A percentile compares a stretch with the other conserved stretches of the same genome.
phyloP scores from a whole-genome alignment of 2,113 vertebrate genomes.

The Antechinus stuartii region DNA sequence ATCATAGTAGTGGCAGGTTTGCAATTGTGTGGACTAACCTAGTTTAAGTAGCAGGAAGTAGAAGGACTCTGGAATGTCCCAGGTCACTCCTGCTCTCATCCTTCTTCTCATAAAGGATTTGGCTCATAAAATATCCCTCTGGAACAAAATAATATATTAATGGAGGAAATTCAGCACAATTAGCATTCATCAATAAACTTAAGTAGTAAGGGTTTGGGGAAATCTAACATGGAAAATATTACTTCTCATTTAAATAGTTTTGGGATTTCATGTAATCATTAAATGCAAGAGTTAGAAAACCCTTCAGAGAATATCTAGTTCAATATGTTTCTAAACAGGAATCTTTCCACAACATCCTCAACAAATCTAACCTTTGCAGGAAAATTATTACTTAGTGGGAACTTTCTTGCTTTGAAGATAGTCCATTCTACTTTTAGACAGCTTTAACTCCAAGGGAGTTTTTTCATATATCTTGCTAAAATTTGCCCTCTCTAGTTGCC shows the following conservation, averaged over 20 bases:
- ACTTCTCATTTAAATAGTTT: background rate
- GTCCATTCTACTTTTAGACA: background rate
- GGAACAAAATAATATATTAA: background rate
- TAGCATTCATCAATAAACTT: background rate
- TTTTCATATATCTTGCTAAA: background rate
- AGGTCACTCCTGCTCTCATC: background rate
- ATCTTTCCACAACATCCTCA: background rate
- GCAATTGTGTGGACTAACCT: background rate
- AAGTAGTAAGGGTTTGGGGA: background rate
- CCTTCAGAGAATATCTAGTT: background rate
- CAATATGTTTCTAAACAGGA: background rate
- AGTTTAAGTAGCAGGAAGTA: background rate
- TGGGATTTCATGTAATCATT: background rate
- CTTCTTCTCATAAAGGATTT: background rate
- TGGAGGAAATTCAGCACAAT: background rate
- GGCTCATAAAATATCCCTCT: background rate
- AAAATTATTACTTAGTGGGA: background rate
- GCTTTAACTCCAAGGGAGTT: background rate
- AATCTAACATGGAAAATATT: background rate
- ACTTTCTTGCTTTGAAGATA: background rate
- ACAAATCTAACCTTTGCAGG: background rate
- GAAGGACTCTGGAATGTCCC: background rate
- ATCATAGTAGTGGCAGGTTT: background rate
- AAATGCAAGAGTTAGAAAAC: background rate
- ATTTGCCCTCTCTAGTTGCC: background rate